Evolutionary conservation across 2,888 invertebrate genomes (phyloP).

Genomic region (Oscheius sp.): DNA sequence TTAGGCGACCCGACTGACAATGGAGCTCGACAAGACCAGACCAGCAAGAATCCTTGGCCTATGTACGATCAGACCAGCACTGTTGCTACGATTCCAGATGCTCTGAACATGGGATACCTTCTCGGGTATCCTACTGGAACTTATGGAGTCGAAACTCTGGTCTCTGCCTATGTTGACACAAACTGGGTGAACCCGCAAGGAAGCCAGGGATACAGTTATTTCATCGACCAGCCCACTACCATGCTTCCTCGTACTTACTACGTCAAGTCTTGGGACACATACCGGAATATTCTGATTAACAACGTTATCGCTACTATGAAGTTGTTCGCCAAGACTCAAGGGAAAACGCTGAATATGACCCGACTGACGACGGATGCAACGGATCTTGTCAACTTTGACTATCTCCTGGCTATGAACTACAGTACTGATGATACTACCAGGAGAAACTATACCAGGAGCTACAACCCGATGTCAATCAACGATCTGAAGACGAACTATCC

Average conservation of each 20-base stretch:
- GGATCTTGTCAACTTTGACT: conserved; percentile 62
- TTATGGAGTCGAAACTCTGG: conserved; percentile 46
- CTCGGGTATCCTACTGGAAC: conserved; percentile 39
- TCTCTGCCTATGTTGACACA: conserved; percentile 54
- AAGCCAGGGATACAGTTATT: conserved; percentile 44
- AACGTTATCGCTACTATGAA: conserved; percentile 43
- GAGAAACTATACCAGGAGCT: conserved; percentile 58
- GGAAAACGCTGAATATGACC: conserved; percentile 42
- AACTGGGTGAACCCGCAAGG: conserved; percentile 58
- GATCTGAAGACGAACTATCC: conserved; percentile 36
- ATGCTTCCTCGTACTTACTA: conserved; percentile 55
- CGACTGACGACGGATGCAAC: conserved; percentile 47
- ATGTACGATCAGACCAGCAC: conserved; percentile 43
- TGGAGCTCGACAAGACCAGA: background rate
- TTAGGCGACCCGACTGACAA: conserved; percentile 10
- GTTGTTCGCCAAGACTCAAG: conserved; percentile 43
- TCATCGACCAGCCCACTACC: conserved; percentile 53
- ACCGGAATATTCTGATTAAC: conserved; percentile 20
- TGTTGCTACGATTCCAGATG: conserved; percentile 33
- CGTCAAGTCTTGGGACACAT: conserved; percentile 51
- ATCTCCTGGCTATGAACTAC: conserved; percentile 54
- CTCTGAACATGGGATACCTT: conserved; percentile 43
- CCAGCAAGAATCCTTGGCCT: conserved; percentile 41
- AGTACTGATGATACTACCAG: conserved; percentile 61
- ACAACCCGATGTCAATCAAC: conserved; percentile 57